These are phyloP conservation scores for Martes martes DNA, from an alignment of 2,113 vertebrate genomes.

Conservation along the genomic window DNA sequence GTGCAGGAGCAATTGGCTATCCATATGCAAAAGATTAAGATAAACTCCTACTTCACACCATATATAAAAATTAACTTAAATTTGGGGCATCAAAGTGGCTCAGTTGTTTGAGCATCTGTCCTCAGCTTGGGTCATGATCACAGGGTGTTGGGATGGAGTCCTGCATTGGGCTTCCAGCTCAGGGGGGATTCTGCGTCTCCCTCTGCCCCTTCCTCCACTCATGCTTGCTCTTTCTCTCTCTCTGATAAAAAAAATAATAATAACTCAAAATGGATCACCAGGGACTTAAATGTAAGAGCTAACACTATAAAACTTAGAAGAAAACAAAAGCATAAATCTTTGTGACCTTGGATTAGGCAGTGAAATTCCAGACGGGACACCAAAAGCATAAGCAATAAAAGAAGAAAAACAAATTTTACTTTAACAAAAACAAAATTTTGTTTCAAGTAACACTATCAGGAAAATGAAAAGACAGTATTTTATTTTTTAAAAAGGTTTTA, in stretches of 20 bases:
- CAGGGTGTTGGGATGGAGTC: too few species aligned
- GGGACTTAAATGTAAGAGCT: neutral
- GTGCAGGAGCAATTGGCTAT: neutral
- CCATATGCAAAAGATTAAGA: neutral
- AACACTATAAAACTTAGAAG: neutral
- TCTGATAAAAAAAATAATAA: too few species aligned
- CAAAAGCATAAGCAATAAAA: neutral
- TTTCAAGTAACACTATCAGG: neutral
- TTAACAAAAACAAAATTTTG: neutral
- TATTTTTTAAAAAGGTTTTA: too few species aligned
- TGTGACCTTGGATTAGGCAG: neutral
- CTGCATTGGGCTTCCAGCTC: too few species aligned
- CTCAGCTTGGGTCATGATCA: too few species aligned
- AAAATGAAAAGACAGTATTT: constrained; percentile 5
- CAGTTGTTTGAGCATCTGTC: too few species aligned
- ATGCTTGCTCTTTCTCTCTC: too few species aligned
- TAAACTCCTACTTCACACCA: neutral
- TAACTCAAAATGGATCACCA: neutral
- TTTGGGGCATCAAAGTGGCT: too few species aligned
- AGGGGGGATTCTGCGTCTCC: too few species aligned
- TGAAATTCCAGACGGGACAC: neutral
- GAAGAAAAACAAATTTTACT: neutral
- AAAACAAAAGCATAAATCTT: neutral
- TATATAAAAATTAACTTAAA: neutral
- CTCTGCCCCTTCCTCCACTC: too few species aligned